These are phyloP conservation scores for Camelus dromedarius DNA, from an alignment of 2,113 vertebrate genomes.

Conservation along the genomic window DNA sequence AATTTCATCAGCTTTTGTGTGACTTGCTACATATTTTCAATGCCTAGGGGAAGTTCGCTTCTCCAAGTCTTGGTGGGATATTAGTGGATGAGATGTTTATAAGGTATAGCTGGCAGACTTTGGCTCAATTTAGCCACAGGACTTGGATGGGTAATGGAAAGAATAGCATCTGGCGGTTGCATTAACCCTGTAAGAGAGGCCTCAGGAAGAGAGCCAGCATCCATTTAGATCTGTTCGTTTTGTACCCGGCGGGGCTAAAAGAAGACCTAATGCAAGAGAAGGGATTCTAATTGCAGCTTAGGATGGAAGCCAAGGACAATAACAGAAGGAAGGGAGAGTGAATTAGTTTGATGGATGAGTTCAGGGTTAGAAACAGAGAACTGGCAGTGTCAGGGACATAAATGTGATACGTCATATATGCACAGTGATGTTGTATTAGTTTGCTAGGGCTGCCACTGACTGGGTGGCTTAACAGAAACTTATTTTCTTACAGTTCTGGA, in stretches of 20 bases:
- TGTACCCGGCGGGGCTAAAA: not conserved
- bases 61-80: not conserved
- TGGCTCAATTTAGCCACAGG: not conserved
- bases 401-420: not conserved
- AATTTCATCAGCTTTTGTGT: not conserved
- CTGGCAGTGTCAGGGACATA: not conserved
- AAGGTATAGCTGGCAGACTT: not conserved
- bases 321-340: not conserved
- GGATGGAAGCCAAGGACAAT: not conserved
- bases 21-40: not conserved
- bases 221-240: not conserved
- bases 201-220: not conserved
- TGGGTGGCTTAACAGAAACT: not conserved
- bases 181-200: not conserved
- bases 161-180: not conserved
- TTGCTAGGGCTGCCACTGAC: not conserved
- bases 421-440: not conserved
- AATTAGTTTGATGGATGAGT: not conserved
- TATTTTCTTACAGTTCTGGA: not conserved
- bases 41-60: not conserved
- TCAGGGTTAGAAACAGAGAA: slow-evolving; percentile 16
- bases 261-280: not conserved
- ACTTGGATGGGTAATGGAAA: not conserved
- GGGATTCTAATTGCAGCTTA: not conserved
- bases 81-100: not conserved